Evolutionary conservation across 2,888 invertebrate species (phyloP).

Genomic region (Melieria omissa): DNA sequence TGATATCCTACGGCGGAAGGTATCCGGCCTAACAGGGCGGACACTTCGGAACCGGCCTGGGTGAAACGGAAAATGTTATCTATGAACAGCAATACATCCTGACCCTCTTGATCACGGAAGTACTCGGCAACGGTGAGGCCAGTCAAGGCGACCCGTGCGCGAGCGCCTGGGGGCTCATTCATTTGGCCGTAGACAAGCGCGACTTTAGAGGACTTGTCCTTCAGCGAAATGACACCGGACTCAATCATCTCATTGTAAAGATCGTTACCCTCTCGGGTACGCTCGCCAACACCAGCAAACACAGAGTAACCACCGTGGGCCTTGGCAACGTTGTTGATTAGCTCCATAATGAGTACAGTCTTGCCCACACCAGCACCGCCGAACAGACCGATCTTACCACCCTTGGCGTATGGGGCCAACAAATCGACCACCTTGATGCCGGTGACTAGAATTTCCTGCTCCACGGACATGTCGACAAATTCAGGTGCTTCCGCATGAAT

Average conservation of each 20-base stretch:
- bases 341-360: conserved; percentile 94
- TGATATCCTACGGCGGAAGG: conserved; percentile 95
- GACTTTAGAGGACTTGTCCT: conserved; percentile 84
- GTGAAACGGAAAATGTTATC: conserved; percentile 96
- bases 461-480: conserved; percentile 92
- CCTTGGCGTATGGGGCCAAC: conserved; percentile 90
- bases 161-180: conserved; percentile 95
- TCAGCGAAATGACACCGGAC: conserved; percentile 88
- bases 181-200: conserved; percentile 94
- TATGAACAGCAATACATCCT: conserved; percentile 92
- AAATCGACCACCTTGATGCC: conserved; percentile 91
- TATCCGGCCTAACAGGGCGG: conserved; percentile 92
- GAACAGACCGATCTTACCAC: conserved; percentile 92
- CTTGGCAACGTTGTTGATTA: conserved; percentile 94
- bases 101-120: conserved; percentile 93
- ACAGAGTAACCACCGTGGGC: conserved; percentile 96
- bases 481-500: conserved; percentile 92
- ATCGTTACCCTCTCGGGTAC: conserved; percentile 94
- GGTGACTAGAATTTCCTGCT: conserved; percentile 90
- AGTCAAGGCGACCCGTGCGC: conserved; percentile 91
- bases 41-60: conserved; percentile 88
- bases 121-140: conserved; percentile 93
- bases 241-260: conserved; percentile 96
- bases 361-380: conserved; percentile 95
- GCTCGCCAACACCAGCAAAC: conserved; percentile 92